Conservation (phyloP, 2,113 vertebrate genomes). For the Lepisosteus osseus region DNA sequence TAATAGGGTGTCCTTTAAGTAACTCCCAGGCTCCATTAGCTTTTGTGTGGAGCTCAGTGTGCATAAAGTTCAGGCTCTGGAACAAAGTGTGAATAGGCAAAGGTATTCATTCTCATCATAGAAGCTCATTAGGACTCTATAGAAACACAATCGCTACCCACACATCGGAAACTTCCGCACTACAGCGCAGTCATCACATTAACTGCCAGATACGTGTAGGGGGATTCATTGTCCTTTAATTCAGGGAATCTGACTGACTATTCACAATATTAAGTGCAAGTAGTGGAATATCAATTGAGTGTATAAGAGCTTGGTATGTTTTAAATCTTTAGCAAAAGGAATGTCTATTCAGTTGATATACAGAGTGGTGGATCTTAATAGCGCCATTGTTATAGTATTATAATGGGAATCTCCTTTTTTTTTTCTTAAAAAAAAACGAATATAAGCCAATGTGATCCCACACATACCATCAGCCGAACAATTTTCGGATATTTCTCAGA, state of each 20-base stretch:
- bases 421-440: slow-evolving; percentile 50
- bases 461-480: slow-evolving; percentile 48
- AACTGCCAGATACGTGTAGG: slow-evolving; percentile 88
- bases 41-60: slow-evolving; percentile 84
- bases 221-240: slow-evolving; percentile 75
- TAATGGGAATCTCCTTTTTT: slow-evolving; percentile 53
- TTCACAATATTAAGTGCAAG: slow-evolving; percentile 72
- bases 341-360: slow-evolving; percentile 54
- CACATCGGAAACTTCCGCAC: slow-evolving; percentile 87
- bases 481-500: too few relatives aligned
- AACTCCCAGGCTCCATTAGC: slow-evolving; percentile 83
- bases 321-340: slow-evolving; percentile 50
- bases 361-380: slow-evolving; percentile 57
- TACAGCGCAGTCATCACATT: slow-evolving; percentile 80
- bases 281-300: slow-evolving; percentile 69
- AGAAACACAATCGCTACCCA: slow-evolving; percentile 88
- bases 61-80: slow-evolving; percentile 86
- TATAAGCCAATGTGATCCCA: slow-evolving; percentile 62
- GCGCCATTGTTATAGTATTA: slow-evolving; percentile 49
- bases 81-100: slow-evolving; percentile 83
- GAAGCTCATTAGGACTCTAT: slow-evolving; percentile 97
- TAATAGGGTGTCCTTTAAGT: slow-evolving; percentile 77
- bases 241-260: slow-evolving; percentile 68
- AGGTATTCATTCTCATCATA: slow-evolving; percentile 85
- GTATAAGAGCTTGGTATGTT: slow-evolving; percentile 60